Evolutionary conservation across 2,888 invertebrate species (phyloP), one percentile per base, ranked within the genome.

Genomic region (Tenthredo distinguenda): DNA sequence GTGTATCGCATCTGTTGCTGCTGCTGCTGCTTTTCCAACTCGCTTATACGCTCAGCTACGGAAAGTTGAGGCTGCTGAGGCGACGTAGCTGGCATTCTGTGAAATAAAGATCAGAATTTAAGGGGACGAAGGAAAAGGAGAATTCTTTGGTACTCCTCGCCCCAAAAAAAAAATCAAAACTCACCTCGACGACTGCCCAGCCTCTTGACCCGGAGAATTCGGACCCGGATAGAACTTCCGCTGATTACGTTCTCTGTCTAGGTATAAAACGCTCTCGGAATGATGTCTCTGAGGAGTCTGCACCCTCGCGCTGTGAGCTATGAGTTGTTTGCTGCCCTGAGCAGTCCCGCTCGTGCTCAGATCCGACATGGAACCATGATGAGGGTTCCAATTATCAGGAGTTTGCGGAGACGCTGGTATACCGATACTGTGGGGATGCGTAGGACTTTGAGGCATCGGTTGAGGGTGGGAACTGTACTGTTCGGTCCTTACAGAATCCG

Each of bases 231-330:
- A 97, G 86, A 97, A 93, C 87, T 96, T 95, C 43, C 96, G 91
- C 90, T 95, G 95, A 88, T 93, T 95, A 62, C 92, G 90, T 86
- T 94, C 95, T 18, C 95, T 94, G 87, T 95, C 95, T 91, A 96
- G 95, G 90, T 96, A 96, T 71, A 96, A 93, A 37, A 97, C 96
- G 90, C 96, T 96, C 93, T 97, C 97, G 79, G 97, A 97, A 90
- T 96, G 96, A 92, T 97, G 97, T 85, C 97, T 95, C 93, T 97
- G 97, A 15, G 97, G 97, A 74, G 96, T 96, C 90, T 96, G 96
- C 37, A 97, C 97, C 86, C 96, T 94, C 50, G 97, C 96, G 90
- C 97, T 97, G 90, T 97, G 97, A 71, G 96, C 97, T 87, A 97
- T 97, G 87, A 96, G 94, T 90, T 96, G 96, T 88, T 94, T 94